Evolutionary conservation across 1,140 invertebrate genomes (phyloP).

Genomic region (Drosophila triauraria): DNA sequence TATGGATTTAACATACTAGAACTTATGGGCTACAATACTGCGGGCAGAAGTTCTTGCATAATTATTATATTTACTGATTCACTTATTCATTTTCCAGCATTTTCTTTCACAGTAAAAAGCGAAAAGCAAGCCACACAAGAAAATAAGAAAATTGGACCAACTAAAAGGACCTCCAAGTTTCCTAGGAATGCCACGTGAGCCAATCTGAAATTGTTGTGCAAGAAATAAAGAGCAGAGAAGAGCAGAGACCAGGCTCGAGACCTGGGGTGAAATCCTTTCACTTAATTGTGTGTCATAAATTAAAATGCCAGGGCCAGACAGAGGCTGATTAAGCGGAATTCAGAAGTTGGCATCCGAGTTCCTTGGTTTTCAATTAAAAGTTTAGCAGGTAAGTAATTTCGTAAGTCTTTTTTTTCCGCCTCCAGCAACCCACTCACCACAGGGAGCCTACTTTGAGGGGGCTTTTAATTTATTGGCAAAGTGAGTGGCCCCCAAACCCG

Average conservation of each 20-base stretch:
- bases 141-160: background rate
- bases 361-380: constrained; percentile 75
- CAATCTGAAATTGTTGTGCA: constrained; percentile 51
- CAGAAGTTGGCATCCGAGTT: constrained; percentile 17
- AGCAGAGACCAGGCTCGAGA: background rate
- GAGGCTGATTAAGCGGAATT: constrained; percentile 50
- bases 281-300: constrained; percentile 69
- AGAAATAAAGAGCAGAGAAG: constrained; percentile 1
- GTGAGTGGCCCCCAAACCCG: background rate
- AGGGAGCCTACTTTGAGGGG: constrained; percentile 43
- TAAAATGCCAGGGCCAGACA: constrained; percentile 31
- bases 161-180: constrained; percentile 14
- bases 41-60: background rate
- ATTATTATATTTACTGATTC: too few relatives aligned
- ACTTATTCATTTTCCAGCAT: background rate
- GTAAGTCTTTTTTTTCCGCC: constrained; percentile 19
- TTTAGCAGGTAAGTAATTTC: constrained; percentile 65
- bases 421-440: constrained; percentile 2
- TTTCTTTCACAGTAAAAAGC: too few relatives aligned
- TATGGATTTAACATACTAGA: background rate
- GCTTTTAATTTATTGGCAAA: constrained; percentile 44
- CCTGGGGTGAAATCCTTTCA: constrained; percentile 48
- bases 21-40: background rate
- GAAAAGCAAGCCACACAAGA: background rate
- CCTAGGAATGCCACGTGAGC: constrained; percentile 26